These are phyloP conservation scores for Hermaeophaga mercurialis DNA, from an alignment of 2,888 invertebrate species.

Conservation along the genomic window DNA sequence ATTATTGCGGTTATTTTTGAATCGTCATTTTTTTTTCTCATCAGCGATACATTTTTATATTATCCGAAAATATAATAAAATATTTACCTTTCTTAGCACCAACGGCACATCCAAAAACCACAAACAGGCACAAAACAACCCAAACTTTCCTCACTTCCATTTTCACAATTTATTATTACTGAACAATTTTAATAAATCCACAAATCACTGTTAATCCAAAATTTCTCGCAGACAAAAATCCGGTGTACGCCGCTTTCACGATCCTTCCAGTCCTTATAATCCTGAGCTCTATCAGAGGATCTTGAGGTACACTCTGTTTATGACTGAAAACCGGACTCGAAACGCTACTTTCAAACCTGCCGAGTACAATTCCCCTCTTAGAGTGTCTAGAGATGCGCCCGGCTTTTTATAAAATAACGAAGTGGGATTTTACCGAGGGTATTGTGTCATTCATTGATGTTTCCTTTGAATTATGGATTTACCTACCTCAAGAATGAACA, in stretches of 20 bases:
- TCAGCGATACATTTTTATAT: no score
- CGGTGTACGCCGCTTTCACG: constrained; percentile 13
- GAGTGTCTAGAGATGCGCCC: constrained; percentile 19
- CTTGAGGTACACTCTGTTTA: constrained; percentile 30
- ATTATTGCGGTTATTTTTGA: no score
- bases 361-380: constrained; percentile 27
- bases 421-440: constrained; percentile 4
- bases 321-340: constrained; percentile 32
- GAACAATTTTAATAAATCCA: constrained; percentile 18
- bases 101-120: constrained; percentile 15
- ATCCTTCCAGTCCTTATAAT: background rate
- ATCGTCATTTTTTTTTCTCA: no score
- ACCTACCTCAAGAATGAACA: constrained; percentile 11
- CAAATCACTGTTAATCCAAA: constrained; percentile 24
- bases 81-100: constrained; percentile 18
- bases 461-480: constrained; percentile 9
- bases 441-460: constrained; percentile 3
- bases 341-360: constrained; percentile 25
- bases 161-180: constrained; percentile 22
- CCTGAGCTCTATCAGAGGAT: constrained; percentile 26
- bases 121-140: constrained; percentile 28
- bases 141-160: constrained; percentile 29
- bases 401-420: constrained; percentile 10
- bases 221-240: background rate
- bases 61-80: no score